Evolutionary conservation across 2,797 vertebrate genomes (phyloP), one percentile per base, ranked within the genome.

Genomic region (Momotus momota): DNA sequence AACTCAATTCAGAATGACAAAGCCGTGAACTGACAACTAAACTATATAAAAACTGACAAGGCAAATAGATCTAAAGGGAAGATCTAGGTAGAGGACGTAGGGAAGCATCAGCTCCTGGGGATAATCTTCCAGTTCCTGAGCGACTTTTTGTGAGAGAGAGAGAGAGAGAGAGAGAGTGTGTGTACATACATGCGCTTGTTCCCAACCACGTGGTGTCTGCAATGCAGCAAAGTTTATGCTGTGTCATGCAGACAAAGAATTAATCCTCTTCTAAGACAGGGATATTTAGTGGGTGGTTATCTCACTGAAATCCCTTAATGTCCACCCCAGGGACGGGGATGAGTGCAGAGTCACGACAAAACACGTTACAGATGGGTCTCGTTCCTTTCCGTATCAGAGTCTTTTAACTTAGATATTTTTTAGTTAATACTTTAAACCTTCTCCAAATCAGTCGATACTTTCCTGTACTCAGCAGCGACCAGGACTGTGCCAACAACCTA

Each of bases 181-280:
- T 15, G 16, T 15, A 46, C 0, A 9, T 20, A 70, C 71, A 33
- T 0, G 33, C 3, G 10, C 77, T 86, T 46, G n/a, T 20, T 94
- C 46, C 60, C 57, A 73, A 2, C 60, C 88, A 94, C 27, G 9
- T 54, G 83, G 83, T 52, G 86, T 74, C 97, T 96, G 95, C 96
- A 97, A 94, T 97, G 96, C 96, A 96, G 93, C 85, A 95, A 90
- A 77, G 78, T 96, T 95, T 88, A 35, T 90, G 95, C 94, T 93
- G 94, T 40, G 87, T 97, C 96, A 96, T 74, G 71, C 77, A 77
- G 78, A 72, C 0, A 4, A 84, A 92, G 87, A 69, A 86, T 62
- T 81, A 86, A 81, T 86, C 57, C 58, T 88, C 27, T 52, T 52
- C 71, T 61, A 71, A 92, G 51, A 46, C 38, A 65, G 62, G 69